Conservation (phyloP, 2,797 vertebrate genomes). For the Crypturellus tataupa region DNA sequence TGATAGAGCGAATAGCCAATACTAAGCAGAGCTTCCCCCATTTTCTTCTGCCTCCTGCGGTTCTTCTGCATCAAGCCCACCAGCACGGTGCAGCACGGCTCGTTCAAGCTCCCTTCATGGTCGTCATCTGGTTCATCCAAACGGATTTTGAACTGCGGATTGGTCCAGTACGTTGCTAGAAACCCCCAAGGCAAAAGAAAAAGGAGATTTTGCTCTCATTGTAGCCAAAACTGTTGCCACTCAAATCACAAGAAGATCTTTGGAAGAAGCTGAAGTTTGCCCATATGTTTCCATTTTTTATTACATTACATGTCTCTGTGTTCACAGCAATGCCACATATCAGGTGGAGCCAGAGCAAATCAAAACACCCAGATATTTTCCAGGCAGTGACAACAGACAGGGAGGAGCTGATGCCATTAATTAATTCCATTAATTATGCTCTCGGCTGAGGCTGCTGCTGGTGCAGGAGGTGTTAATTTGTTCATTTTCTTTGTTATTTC, state of each 20-base stretch:
- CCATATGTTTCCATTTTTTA: background rate
- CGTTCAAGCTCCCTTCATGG: conserved; percentile 68
- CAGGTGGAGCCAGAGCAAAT: background rate
- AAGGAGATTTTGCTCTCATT: background rate
- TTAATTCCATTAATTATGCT: background rate
- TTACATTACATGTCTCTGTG: background rate
- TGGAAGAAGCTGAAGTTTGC: background rate
- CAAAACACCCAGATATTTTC: conserved; percentile 9
- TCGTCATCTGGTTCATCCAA: conserved; percentile 86
- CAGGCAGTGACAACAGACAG: background rate
- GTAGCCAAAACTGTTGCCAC: background rate
- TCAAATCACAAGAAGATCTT: background rate
- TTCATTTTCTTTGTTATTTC: background rate
- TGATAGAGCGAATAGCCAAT: conserved; percentile 88
- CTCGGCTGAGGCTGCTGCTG: background rate
- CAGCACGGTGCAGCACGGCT: conserved; percentile 84
- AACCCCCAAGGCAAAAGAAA: background rate
- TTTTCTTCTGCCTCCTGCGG: conserved; percentile 80
- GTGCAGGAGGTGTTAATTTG: background rate
- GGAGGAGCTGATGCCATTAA: background rate
- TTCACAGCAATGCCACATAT: background rate
- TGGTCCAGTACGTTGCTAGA: conserved; percentile 90
- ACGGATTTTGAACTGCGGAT: conserved; percentile 88
- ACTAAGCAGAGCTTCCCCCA: conserved; percentile 87
- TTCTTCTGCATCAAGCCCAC: conserved; percentile 93